Conservation (phyloP, 2,797 vertebrate species). For the Clamator glandarius region DNA sequence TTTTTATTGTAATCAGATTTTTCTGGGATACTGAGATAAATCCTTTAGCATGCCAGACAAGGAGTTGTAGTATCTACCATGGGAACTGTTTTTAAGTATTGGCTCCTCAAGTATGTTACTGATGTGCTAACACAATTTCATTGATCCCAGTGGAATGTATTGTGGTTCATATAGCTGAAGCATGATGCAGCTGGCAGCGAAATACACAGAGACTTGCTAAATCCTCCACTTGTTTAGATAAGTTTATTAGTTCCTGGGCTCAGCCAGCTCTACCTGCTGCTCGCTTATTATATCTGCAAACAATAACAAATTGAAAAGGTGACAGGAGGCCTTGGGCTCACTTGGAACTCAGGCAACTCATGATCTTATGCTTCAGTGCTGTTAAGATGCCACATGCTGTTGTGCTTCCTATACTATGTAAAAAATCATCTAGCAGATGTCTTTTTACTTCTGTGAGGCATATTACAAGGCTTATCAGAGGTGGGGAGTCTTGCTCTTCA, state of each 20-base stretch:
- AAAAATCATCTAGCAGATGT: not conserved
- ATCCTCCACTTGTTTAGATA: constrained; percentile 24
- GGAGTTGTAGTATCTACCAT: not conserved
- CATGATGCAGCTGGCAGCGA: not conserved
- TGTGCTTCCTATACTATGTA: not conserved
- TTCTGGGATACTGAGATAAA: not conserved
- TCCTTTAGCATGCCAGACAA: not conserved
- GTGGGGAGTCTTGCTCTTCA: not conserved
- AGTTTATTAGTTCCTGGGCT: constrained; percentile 47
- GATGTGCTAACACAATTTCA: constrained; percentile 49
- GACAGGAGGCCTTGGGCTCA: not conserved
- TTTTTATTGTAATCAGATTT: not conserved
- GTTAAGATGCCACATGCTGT: not conserved
- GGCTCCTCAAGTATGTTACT: constrained; percentile 13
- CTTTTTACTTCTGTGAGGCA: not conserved
- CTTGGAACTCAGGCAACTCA: not conserved
- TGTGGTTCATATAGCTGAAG: not conserved
- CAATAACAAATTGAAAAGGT: constrained; percentile 29
- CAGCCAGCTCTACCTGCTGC: not conserved
- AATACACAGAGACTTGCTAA: not conserved
- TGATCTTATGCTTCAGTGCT: not conserved
- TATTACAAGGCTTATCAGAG: not conserved
- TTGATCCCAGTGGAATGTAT: constrained; percentile 13
- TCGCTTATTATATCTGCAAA: constrained; percentile 32
- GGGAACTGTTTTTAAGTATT: constrained; percentile 18